Conservation (phyloP, 2,113 vertebrate genomes). For the Tachuris rubrigastra region DNA sequence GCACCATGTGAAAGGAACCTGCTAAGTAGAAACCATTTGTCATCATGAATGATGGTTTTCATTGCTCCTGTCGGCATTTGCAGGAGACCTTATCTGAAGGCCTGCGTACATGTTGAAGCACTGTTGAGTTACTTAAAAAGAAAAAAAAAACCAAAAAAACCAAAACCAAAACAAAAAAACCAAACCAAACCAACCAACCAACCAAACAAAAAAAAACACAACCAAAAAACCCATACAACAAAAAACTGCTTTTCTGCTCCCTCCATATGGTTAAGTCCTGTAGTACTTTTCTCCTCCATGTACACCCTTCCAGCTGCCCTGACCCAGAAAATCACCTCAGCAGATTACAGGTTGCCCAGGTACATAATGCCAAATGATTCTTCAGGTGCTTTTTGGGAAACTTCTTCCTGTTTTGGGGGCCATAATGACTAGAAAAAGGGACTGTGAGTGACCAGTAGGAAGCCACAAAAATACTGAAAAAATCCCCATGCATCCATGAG, state of each 20-base stretch:
- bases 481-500: rapidly evolving
- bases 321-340: neutral
- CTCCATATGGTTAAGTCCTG: neutral
- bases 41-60: neutral
- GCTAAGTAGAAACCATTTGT: neutral
- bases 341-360: neutral
- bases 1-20: neutral
- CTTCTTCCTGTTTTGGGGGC: neutral
- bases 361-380: neutral
- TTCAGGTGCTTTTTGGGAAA: neutral
- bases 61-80: neutral
- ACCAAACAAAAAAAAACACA: no score
- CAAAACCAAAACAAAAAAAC: no score
- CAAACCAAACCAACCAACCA: no score
- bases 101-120: neutral
- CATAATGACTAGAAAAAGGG: neutral
- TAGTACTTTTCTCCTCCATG: neutral
- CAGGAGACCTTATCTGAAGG: neutral
- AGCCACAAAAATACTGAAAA: neutral
- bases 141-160: no score
- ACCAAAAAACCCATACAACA: no score
- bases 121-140: neutral
- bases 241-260: neutral
- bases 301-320: neutral
- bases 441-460: neutral